Evolutionary conservation across 2,113 vertebrate genomes (phyloP), one percentile per base, ranked within the genome.

Genomic region (Forbesichthys agassizii): DNA sequence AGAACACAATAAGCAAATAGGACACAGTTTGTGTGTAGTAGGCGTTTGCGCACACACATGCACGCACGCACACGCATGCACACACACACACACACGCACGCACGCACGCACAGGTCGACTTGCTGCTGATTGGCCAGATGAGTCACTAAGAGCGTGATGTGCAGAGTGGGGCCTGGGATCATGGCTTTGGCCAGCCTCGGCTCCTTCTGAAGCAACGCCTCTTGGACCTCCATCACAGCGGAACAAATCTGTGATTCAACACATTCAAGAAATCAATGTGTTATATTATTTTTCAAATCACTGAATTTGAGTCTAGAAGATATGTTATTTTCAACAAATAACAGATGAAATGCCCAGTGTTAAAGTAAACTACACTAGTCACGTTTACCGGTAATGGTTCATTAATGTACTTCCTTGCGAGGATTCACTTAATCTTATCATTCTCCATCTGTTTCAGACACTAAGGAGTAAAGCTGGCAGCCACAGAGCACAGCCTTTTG

Each of bases 131-230:
- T 95, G 66, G 93, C 85, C 57, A 99, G 90, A 80, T 95, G 91
- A 82, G 96, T 95, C 88, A 98, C 93, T 4, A 98, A 88, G 46
- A 99, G 91, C 0, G 98, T 99, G 72, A 99, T 78, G 75, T 99
- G 98, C 46, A 98, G 93, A 0, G 93, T 95, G 16, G 93, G 94
- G 53, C 91, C 68, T 1, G 61, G 85, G 75, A 93, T 87, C 94
- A 99, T 95, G 46, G 95, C 93, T 88, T 87, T 92, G 56, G 93
- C 91, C 74, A 98, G 82, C 52, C 87, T 93, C 47, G 91, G 68
- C 78, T 99, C 96, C 77, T 94, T 93, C 79, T 94, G 83, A 77
- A 95, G 81, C 62, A 98, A 77, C 9, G 84, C 74, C 47, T 95
- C 91, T 72, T 99, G 96, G 63, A 98, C 72, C 53, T 91, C 88